These are phyloP conservation scores for Brachyrhaphis roseni DNA, from an alignment of 2,797 vertebrate species.

Conservation along the genomic window DNA sequence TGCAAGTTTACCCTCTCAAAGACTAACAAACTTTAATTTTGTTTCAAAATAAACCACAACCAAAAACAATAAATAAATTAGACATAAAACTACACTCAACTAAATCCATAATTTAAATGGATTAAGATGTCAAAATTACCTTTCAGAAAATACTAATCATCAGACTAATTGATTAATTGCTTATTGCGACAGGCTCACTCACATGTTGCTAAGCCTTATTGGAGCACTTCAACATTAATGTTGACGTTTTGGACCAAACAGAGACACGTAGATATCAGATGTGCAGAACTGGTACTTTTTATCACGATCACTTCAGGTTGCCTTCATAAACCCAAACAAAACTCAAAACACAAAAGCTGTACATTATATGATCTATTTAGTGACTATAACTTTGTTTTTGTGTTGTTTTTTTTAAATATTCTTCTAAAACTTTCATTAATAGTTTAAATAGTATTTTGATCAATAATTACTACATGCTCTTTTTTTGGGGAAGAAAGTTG, in stretches of 20 bases:
- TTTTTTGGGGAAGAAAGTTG: neutral
- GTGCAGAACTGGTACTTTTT: neutral
- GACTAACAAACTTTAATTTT: too few species aligned
- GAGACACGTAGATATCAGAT: neutral
- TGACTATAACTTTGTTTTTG: neutral
- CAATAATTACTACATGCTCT: neutral
- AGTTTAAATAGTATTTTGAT: neutral
- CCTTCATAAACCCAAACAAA: neutral
- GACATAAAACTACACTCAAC: too few species aligned
- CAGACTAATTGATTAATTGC: too few species aligned
- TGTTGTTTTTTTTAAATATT: neutral
- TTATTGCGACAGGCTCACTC: too few species aligned
- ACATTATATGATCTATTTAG: neutral
- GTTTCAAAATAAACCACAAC: too few species aligned
- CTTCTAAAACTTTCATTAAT: neutral
- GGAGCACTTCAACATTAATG: neutral
- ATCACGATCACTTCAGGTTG: neutral
- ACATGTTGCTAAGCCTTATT: neutral
- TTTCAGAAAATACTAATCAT: too few species aligned
- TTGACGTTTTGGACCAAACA: neutral
- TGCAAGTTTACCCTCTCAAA: too few species aligned
- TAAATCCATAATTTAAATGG: too few species aligned
- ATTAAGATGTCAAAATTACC: too few species aligned
- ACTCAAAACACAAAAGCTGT: neutral
- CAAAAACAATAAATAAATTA: too few species aligned